A percentile compares a stretch with the other conserved stretches of the same genome.
Evolutionary conservation across 2,797 vertebrate genomes (phyloP).

Genomic region (Varecia variegata): DNA sequence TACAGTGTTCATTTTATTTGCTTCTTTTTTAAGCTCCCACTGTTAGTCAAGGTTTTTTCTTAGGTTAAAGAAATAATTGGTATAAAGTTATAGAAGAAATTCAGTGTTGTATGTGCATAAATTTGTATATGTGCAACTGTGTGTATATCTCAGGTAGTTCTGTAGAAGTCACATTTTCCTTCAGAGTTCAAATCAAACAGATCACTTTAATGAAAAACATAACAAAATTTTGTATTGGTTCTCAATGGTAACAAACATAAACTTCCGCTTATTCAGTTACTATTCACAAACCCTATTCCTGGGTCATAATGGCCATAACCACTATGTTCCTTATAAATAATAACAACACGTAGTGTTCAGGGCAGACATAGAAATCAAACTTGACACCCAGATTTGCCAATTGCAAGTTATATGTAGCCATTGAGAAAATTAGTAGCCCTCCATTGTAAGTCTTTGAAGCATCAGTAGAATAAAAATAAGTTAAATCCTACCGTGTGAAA

Average conservation of each 20-base stretch:
- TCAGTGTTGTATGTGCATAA: not conserved
- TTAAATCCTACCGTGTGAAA: not conserved
- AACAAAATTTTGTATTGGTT: not conserved
- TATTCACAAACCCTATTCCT: not conserved
- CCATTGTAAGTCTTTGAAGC: not conserved
- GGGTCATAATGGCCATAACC: not conserved
- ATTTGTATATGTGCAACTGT: not conserved
- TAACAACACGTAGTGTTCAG: not conserved
- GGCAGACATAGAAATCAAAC: not conserved
- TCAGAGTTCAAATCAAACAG: not conserved
- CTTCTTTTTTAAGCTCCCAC: not conserved
- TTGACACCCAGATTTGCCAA: not conserved
- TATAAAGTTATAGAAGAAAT: not conserved
- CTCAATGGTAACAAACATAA: not conserved
- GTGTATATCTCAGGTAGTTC: not conserved
- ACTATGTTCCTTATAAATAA: not conserved
- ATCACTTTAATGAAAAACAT: not conserved
- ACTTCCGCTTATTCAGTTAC: not conserved
- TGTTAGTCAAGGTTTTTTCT: not conserved
- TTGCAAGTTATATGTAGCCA: not conserved
- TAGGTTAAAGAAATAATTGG: slow-evolving; percentile 23
- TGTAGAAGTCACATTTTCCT: not conserved
- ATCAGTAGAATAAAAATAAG: not conserved
- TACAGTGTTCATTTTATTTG: not conserved
- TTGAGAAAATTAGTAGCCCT: not conserved